Base-by-base conservation (phyloP, 2,113 vertebrate genomes). In the Pollimyrus isidori region DNA sequence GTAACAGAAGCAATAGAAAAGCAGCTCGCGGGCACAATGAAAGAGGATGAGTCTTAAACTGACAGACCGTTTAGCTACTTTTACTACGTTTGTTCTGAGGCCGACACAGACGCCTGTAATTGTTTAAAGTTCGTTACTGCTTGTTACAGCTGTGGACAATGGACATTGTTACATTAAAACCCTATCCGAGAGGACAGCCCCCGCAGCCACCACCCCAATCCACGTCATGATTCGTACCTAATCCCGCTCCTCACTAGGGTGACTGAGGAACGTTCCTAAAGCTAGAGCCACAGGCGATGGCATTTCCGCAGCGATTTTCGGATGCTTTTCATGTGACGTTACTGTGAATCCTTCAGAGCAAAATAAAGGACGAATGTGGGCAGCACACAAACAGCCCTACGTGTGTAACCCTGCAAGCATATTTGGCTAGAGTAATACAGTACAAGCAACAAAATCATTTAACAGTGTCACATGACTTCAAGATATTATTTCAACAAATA, bases 101-200 rank as follows among this genome's bases (percentile, higher is more conserved):
- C 39, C 6, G 5, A 21, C 35, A 23, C 76, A 45, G 76, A 42
- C 3, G 17, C 76, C 4, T 23, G 4, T 7, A 7, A 45, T 7
- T 39, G 35, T 17, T 13, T 30, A 23, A 23, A 48, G 83, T 86
- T 23, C 21, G 26, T 58, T 62, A 50, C 86, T 45, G 19, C 56
- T 87, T 53, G 15, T 42, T 87, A 35, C 86, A 39, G 86, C 86
- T 23, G 35, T 45, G 46, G 86, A 87, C 86, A 62, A 58, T 62
- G 30, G 19, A 87, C 45, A 30, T 7, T 7, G 52, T 87, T 35
- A 45, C 52, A 21, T 42, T 58, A 21, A 87, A 58, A 7, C 52
- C 86, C 30, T 21, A 56, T 87, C 86, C 30, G 13, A 39, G 7
- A 87, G 49, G 50, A 50, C 35, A 0, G 50, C 50, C 86, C 50